These are phyloP conservation scores for Odontocerum albicorne DNA, from an alignment of 2,888 invertebrate genomes.

Conservation along the genomic window DNA sequence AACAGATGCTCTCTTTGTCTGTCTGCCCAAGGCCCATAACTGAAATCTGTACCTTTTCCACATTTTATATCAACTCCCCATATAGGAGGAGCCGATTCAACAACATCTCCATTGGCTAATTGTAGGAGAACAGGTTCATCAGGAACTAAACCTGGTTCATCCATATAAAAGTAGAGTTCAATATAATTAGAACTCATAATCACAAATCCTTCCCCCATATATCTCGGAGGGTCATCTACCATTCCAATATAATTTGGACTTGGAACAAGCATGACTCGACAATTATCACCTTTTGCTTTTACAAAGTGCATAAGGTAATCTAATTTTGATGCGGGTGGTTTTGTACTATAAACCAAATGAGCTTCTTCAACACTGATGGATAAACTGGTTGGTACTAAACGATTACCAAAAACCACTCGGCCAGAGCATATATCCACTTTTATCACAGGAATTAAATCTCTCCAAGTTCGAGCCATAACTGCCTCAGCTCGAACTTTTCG, in stretches of 20 bases:
- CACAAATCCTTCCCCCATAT: slow-evolving; percentile 98
- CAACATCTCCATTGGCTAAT: slow-evolving; percentile 89
- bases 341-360: slow-evolving; percentile 92
- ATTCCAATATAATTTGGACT: slow-evolving; percentile 93
- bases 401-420: slow-evolving; percentile 92
- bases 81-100: slow-evolving; percentile 90
- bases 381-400: slow-evolving; percentile 89
- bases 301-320: slow-evolving; percentile 96
- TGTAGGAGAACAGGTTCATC: slow-evolving; percentile 88
- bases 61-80: slow-evolving; percentile 96
- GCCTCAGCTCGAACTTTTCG: slow-evolving; percentile 70
- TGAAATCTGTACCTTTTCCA: slow-evolving; percentile 93
- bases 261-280: slow-evolving; percentile 93
- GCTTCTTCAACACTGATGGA: slow-evolving; percentile 92
- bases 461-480: slow-evolving; percentile 87
- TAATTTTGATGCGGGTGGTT: slow-evolving; percentile 89
- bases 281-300: slow-evolving; percentile 93
- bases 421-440: slow-evolving; percentile 93
- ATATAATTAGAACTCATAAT: slow-evolving; percentile 94
- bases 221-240: slow-evolving; percentile 90
- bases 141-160: slow-evolving; percentile 92
- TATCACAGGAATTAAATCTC: slow-evolving; percentile 94
- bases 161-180: slow-evolving; percentile 96
- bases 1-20: slow-evolving; percentile 93
- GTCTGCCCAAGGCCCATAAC: slow-evolving; percentile 99